Evolutionary conservation across 2,888 invertebrate species (phyloP), one percentile per base, ranked within the genome.

Genomic region (Ceraclea dissimilis): DNA sequence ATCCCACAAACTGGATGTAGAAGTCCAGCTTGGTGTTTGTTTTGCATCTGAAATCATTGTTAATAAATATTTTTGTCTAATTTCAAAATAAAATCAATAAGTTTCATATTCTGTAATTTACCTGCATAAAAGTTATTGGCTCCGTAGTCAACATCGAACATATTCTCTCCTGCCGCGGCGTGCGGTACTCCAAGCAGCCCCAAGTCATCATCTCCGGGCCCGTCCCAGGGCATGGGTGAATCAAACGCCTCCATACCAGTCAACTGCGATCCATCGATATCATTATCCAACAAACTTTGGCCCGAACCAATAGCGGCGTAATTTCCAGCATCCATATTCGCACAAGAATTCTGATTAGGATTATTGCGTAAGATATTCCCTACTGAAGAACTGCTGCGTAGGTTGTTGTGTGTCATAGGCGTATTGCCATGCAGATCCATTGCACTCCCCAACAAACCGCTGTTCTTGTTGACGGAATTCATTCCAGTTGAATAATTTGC

Each of bases 161-260:
- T 57, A 49, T 52, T 53, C n/a, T 34, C 51, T 11, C 22, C 50
- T 8, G 17, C 33, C n/a, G 19, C 21, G 13, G 46, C 21, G 16
- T 21, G 22, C 13, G 34, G 46, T 16, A 51, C 57, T 21, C 55
- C 53, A 44, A 60, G 31, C 13, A 52, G 33, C 18, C 50, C 52
- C n/a, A 56, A 33, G n/a, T 49, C 46, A 2, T 39, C 56, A 10
- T 53, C 51, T 2, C 44, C 31, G 13, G 48, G 54, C n/a, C 55
- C 53, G 26, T 61, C 55, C 61, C 61, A 61, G 4, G 54, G 57
- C 49, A 59, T 58, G 2, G 56, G 58, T 11, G 56, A 53, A 43
- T 59, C 58, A 22, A 53, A 60, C 1, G 53, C 48, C 8, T 61
- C 59, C 57, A 61, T 57, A 17, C 57, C 52, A 8, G 59, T 54